Evolutionary conservation across 1,140 invertebrate genomes (phyloP).

Genomic region (Dreissena polymorpha): DNA sequence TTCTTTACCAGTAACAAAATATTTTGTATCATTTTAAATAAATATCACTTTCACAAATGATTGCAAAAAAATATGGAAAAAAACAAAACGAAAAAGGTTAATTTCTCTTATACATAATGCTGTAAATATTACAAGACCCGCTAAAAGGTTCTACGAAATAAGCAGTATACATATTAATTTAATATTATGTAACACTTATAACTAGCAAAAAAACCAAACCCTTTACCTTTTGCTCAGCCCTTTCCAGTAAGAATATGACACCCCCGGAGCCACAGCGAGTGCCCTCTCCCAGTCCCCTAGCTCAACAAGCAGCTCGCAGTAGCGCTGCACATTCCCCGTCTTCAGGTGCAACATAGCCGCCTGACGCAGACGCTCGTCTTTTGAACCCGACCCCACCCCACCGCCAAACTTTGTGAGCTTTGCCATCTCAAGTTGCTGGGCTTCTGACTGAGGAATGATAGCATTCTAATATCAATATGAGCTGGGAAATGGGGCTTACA

Average conservation of each 20-base stretch:
- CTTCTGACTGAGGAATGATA: slow-evolving; percentile 74
- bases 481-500: too few species aligned
- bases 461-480: too few species aligned
- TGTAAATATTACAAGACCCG: too few species aligned
- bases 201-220: too few species aligned
- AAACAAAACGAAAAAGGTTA: too few species aligned
- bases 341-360: slow-evolving; percentile 77
- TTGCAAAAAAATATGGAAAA: too few species aligned
- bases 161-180: too few species aligned
- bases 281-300: slow-evolving; percentile 81
- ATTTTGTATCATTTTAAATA: too few species aligned
- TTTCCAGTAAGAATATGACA: slow-evolving; percentile 80
- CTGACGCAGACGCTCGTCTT: slow-evolving; percentile 73
- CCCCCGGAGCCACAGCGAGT: slow-evolving; percentile 80
- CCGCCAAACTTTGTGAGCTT: slow-evolving; percentile 74
- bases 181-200: too few species aligned
- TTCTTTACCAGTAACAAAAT: too few species aligned
- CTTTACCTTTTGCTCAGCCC: slow-evolving; percentile 77
- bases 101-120: too few species aligned
- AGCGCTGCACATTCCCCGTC: slow-evolving; percentile 80
- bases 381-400: slow-evolving; percentile 71
- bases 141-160: too few species aligned
- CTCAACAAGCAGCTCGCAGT: slow-evolving; percentile 80
- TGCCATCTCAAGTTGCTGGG: slow-evolving; percentile 78
- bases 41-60: not conserved